phyloP scores from a whole-genome alignment of 2,888 invertebrate genomes.

The Vesta saturnalis region DNA sequence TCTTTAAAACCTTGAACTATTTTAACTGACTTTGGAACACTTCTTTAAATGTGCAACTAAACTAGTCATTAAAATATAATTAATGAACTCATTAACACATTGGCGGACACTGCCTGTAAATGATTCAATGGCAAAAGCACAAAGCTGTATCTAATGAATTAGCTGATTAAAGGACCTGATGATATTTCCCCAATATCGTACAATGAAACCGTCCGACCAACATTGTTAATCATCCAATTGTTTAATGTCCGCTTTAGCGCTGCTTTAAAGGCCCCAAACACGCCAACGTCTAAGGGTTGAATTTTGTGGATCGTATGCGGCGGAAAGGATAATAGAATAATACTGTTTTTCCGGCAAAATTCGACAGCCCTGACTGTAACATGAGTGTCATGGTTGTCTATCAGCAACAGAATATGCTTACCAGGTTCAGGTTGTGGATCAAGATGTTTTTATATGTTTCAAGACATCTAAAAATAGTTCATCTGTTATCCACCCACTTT shows the following conservation, averaged over 20 bases:
- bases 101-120: too few species aligned
- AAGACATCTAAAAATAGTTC: conserved; percentile 1
- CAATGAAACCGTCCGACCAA: too few species aligned
- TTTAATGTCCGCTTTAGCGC: background rate
- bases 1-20: too few species aligned
- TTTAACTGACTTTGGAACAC: too few species aligned
- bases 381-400: conserved; percentile 50
- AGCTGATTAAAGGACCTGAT: background rate
- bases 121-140: too few species aligned
- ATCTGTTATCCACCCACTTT: too few species aligned
- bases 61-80: too few species aligned
- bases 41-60: too few species aligned
- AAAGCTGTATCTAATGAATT: too few species aligned
- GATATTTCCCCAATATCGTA: conserved; percentile 7
- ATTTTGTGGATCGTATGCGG: conserved; percentile 19
- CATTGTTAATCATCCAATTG: too few species aligned
- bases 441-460: background rate
- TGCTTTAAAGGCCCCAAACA: conserved; percentile 7
- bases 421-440: conserved; percentile 3
- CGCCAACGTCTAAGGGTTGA: conserved; percentile 8
- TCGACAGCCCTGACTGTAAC: conserved; percentile 47
- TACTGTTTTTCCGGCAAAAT: conserved; percentile 53
- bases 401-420: background rate
- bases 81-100: too few species aligned
- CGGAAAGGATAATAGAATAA: conserved; percentile 48